Conservation (phyloP, 2,888 invertebrate genomes). For the Campoplex capitator region DNA sequence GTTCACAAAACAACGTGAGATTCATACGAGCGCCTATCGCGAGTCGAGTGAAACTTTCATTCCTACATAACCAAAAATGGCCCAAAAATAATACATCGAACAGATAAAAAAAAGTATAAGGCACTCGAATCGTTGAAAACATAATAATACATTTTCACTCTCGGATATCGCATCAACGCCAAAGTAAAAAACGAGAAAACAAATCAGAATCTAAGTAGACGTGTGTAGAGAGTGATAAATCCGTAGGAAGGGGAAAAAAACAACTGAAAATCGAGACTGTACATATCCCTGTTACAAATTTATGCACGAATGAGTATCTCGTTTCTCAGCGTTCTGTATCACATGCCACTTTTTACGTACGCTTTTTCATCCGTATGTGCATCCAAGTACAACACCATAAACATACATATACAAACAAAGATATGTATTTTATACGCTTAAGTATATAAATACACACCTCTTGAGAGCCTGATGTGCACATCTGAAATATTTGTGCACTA, state of each 20-base stretch:
- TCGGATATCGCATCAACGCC: background rate
- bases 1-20: conserved; percentile 4
- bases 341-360: conserved; percentile 32
- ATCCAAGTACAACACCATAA: conserved; percentile 23
- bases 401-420: background rate
- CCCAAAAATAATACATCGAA: background rate
- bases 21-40: conserved; percentile 9
- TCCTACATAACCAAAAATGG: background rate
- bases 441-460: background rate
- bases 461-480: background rate
- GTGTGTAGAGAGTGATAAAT: background rate
- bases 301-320: conserved; percentile 59
- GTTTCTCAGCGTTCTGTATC: conserved; percentile 12
- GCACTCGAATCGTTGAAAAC: background rate
- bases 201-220: background rate
- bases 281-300: conserved; percentile 42
- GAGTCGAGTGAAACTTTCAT: conserved; percentile 27
- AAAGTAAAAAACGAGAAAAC: conserved; percentile 10
- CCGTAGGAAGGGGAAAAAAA: conserved; percentile 40
- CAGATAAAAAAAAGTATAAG: background rate
- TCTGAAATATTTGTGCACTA: background rate
- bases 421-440: background rate
- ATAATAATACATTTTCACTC: background rate
- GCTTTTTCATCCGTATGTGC: conserved; percentile 29
- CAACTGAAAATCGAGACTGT: conserved; percentile 47